A percentile compares a stretch with the other conserved stretches of the same genome.
phyloP scores from a whole-genome alignment of 2,797 vertebrate genomes.

The Ctenopoma kingsleyae region DNA sequence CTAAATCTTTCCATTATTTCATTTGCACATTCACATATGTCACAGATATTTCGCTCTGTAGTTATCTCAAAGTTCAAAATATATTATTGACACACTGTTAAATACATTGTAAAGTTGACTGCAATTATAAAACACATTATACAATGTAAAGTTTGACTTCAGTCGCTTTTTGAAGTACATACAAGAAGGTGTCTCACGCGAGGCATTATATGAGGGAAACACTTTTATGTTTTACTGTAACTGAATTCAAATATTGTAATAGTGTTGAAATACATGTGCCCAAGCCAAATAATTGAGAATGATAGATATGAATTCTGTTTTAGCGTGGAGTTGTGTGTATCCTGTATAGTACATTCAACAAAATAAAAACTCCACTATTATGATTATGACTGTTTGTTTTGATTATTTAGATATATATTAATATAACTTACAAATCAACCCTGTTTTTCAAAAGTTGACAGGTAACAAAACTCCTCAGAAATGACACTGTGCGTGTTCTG shows the following conservation, averaged over 20 bases:
- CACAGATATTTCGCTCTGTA: slow-evolving; percentile 36
- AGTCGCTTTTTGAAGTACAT: slow-evolving; percentile 30
- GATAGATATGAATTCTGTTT: slow-evolving; percentile 8
- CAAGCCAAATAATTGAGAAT: slow-evolving; percentile 15
- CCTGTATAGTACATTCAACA: slow-evolving; percentile 55
- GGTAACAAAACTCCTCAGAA: slow-evolving; percentile 23
- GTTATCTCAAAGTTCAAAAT: slow-evolving; percentile 67
- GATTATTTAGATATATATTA: slow-evolving; percentile 37
- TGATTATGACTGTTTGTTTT: slow-evolving; percentile 25
- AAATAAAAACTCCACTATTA: slow-evolving; percentile 42
- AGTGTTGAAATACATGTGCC: slow-evolving; percentile 9
- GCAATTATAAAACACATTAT: slow-evolving; percentile 68
- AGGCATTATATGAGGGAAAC: slow-evolving; percentile 8
- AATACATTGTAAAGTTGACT: slow-evolving; percentile 58
- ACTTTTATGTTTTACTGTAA: slow-evolving; percentile 14
- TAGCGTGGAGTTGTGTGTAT: slow-evolving; percentile 11
- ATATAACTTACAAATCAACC: slow-evolving; percentile 24
- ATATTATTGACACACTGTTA: slow-evolving; percentile 63
- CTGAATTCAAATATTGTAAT: slow-evolving; percentile 11
- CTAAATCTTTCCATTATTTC: slow-evolving; percentile 57
- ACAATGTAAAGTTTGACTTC: slow-evolving; percentile 46
- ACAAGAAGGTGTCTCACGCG: slow-evolving; percentile 25
- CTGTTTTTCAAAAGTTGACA: slow-evolving; percentile 25
- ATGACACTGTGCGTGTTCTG: slow-evolving; percentile 17
- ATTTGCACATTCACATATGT: slow-evolving; percentile 51